phyloP scores from a whole-genome alignment of 2,888 invertebrate genomes.

The Adelognathus sp. region DNA sequence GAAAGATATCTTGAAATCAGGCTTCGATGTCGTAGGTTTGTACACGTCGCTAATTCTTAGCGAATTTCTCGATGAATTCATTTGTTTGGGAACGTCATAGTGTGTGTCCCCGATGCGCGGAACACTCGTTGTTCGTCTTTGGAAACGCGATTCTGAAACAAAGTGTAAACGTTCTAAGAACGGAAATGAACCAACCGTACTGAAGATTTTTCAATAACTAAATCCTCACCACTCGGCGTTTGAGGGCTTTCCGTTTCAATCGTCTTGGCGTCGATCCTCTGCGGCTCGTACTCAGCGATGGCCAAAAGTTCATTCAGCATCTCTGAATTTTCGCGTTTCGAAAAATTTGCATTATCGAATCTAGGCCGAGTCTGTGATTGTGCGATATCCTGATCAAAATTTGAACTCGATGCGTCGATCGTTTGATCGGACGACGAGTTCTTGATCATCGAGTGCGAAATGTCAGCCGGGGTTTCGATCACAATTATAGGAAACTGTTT shows the following conservation, averaged over 20 bases:
- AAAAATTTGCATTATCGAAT: slow-evolving; percentile 18
- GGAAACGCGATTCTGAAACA: not conserved
- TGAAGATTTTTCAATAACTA: not conserved
- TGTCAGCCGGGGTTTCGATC: slow-evolving; percentile 13
- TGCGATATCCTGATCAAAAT: slow-evolving; percentile 55
- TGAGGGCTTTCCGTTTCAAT: slow-evolving; percentile 42
- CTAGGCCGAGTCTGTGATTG: slow-evolving; percentile 47
- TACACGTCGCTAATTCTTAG: not conserved
- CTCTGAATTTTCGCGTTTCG: slow-evolving; percentile 62
- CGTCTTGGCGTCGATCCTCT: slow-evolving; percentile 64
- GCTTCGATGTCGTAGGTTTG: not conserved
- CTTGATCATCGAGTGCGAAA: not conserved
- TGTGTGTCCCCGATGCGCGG: slow-evolving; percentile 32
- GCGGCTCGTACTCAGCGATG: slow-evolving; percentile 70
- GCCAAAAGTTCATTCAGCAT: slow-evolving; percentile 67
- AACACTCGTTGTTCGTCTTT: not conserved
- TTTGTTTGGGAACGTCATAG: slow-evolving; percentile 56
- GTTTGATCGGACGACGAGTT: not conserved
- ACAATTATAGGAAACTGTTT: slow-evolving; percentile 10
- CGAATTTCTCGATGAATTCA: slow-evolving; percentile 9
- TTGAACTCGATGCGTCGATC: not conserved
- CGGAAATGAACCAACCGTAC: not conserved
- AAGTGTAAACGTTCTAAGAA: not conserved
- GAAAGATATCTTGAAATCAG: not conserved
- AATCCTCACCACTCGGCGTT: slow-evolving; percentile 17